Evolutionary conservation across 2,888 invertebrate species (phyloP), one percentile per base, ranked within the genome.

Genomic region (Rhimphoctona megacephalus): DNA sequence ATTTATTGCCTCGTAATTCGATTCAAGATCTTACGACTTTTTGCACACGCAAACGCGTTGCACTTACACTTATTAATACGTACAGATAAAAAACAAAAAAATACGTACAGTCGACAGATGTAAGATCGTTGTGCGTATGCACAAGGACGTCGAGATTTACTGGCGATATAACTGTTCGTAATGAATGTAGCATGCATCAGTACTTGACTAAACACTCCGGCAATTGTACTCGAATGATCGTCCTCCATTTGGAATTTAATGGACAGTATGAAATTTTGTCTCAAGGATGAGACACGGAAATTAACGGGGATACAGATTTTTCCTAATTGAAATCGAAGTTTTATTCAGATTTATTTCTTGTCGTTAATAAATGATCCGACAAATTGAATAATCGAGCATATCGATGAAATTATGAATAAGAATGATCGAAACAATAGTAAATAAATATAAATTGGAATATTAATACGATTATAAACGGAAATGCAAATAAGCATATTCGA

Each of bases 121-220:
- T 74, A 77, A 78, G 52, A 83, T 83, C 85, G 76, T 80, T 84
- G 81, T 52, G 67, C 81, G 64, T 67, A 85, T 85, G 84, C 80
- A 80, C 73, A 78, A 86, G 80, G 83, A 66, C 86, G 57, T 72
- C 64, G 52, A 61, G 61, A 85, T 81, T 76, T 66, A 69, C 82
- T 82, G 54, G 70, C 43, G 61, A 76, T 85, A 88, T 91, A 90
- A 89, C 89, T 88, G 89, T 83, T 90, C 88, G 85, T 89, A 87
- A 91, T 90, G 89, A 89, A 64, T 88, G 79, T 79, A 70, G 80
- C 89, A 86, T 81, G 88, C 86, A 90, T 89, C 92, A 92, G 92
- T 92, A 87, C 88, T 80, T 87, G 83, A 85, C 73, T 88, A 89
- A 90, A 89, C 91, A 85, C 85, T 91, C 74, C 78, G 89, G 89